Base-by-base conservation (phyloP, 2,797 vertebrate species). In the Pangasius djambal region DNA sequence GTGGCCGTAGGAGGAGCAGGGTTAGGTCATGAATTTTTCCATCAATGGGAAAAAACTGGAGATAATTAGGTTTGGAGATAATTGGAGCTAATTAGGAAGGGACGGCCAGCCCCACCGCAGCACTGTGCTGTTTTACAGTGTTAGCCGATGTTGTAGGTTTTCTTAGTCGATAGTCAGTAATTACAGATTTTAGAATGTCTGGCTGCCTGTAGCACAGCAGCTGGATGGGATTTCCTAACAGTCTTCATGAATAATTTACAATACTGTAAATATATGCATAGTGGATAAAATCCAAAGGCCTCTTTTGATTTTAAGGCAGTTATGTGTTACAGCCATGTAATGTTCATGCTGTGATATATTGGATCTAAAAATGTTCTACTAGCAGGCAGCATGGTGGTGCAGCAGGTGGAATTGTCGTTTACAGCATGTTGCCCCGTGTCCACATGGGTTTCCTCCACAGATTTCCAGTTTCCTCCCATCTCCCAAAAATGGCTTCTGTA, bases 51-150 rank as follows among this genome's bases (percentile, higher is more conserved):
- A 34, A 69, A 57, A 84, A 50, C 6, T 69, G 15, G 1, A 48
- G 40, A 85, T 85, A 52, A 69, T 85, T 55, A 85, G 48, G n/a
- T 2, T 34, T 69, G n/a, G 48, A 52, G 48, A 65, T 85, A 69
- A 85, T 69, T 85, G 18, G 48, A 25, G 65, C 83, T 85, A 85
- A 85, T 85, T 34, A 85, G 65, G 18, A 85, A 25, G 48, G 61
- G 25, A 67, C 2, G 40, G 59, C n/a, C 12, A 48, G 15, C 15
- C 61, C 40, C 25, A 48, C 28, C 48, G 61, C 61, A 48, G 37
- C 61, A 65, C n/a, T 65, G 59, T 48, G 59, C 37, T 83, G 59
- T 63, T 83, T 13, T 83, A 44, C 37, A 63, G 78, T 81, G 31
- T 59, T 61, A 59, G 25, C 37, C 25, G 48, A 13, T 63, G 81